These are phyloP conservation scores for Tetrapedia diversipes DNA, from an alignment of 2,888 invertebrate genomes.

Conservation along the genomic window DNA sequence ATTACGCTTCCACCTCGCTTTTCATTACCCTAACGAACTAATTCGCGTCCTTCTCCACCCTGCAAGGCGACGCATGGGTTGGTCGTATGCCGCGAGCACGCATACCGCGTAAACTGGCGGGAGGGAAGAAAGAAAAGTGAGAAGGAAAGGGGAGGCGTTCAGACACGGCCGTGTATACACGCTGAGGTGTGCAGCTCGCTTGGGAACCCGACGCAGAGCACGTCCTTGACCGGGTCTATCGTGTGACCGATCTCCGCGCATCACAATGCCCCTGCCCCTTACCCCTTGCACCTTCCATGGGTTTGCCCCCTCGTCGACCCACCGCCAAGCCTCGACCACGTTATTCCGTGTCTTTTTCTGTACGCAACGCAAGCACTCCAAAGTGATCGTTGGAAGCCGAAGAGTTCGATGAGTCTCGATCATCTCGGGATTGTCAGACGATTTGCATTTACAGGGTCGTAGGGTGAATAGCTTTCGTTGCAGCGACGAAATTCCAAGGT, in stretches of 20 bases:
- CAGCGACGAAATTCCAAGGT: too few species aligned
- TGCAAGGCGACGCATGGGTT: slow-evolving; percentile 22
- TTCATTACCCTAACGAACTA: slow-evolving; percentile 49
- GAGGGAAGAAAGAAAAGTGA: slow-evolving; percentile 22
- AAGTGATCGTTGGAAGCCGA: neutral
- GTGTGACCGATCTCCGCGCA: slow-evolving; percentile 81
- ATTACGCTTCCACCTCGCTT: slow-evolving; percentile 40
- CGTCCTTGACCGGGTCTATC: slow-evolving; percentile 82
- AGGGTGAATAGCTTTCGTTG: too few species aligned
- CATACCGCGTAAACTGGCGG: slow-evolving; percentile 13
- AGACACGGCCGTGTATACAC: slow-evolving; percentile 45
- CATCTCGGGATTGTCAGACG: neutral
- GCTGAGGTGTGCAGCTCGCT: slow-evolving; percentile 64
- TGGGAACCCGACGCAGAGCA: slow-evolving; percentile 79
- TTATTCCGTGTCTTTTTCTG: slow-evolving; percentile 62
- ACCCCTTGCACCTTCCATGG: slow-evolving; percentile 63
- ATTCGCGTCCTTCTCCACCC: slow-evolving; percentile 33
- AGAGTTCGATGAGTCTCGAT: neutral
- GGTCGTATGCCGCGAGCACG: slow-evolving; percentile 8
- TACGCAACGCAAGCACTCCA: slow-evolving; percentile 59
- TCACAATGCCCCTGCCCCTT: slow-evolving; percentile 78
- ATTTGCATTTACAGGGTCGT: too few species aligned
- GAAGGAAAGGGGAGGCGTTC: slow-evolving; percentile 18
- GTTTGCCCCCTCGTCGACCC: slow-evolving; percentile 59
- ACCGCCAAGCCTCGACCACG: slow-evolving; percentile 50